Evolutionary conservation across 2,888 invertebrate species (phyloP).

Genomic region (Ganaspis brasiliensis): DNA sequence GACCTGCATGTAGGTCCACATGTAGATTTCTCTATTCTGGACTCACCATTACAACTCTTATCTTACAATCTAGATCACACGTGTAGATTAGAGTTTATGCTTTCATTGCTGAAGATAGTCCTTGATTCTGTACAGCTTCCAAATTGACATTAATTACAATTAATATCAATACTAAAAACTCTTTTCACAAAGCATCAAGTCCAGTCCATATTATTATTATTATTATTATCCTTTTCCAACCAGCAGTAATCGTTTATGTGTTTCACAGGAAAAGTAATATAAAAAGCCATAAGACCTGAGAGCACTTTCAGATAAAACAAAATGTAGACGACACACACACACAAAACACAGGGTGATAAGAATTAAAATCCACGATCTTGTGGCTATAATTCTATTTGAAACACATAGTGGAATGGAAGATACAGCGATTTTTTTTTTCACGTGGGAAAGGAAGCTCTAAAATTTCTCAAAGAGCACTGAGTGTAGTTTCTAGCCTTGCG

Average conservation of each 20-base stretch:
- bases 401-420: constrained; percentile 19
- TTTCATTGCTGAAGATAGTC: constrained; percentile 19
- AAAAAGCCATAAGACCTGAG: constrained; percentile 4
- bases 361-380: constrained; percentile 19
- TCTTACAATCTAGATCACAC: constrained; percentile 26
- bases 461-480: constrained; percentile 27
- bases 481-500: constrained; percentile 27
- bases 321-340: not conserved
- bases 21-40: no score
- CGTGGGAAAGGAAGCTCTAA: constrained; percentile 27
- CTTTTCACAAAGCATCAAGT: not conserved
- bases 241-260: not conserved
- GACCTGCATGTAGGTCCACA: no score
- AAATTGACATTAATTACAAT: not conserved
- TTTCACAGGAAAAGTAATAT: constrained; percentile 31
- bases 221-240: not conserved
- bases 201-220: not conserved
- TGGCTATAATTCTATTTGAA: constrained; percentile 9
- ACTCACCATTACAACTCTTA: no score
- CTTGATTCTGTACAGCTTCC: not conserved
- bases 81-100: constrained; percentile 5
- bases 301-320: constrained; percentile 5
- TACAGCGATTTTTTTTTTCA: constrained; percentile 8
- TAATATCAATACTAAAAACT: not conserved
- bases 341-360: no score